Evolutionary conservation across 2,888 invertebrate species (phyloP).

Genomic region (Heliconius hortense): DNA sequence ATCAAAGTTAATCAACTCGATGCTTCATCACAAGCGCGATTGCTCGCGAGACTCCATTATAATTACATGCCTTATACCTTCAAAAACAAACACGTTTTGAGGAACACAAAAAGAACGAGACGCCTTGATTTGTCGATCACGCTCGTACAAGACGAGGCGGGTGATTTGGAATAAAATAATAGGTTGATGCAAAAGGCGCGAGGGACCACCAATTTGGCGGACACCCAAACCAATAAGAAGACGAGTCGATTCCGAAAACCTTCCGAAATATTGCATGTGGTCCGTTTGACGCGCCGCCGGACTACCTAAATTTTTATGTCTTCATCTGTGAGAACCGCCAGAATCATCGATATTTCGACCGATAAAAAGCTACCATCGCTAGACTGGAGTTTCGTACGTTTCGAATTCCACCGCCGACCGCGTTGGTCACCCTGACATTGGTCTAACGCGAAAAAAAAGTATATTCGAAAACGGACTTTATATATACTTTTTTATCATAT

Average conservation of each 20-base stretch:
- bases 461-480: conserved; percentile 65
- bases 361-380: conserved; percentile 58
- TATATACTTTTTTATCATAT: conserved; percentile 60
- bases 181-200: conserved; percentile 74
- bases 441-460: conserved; percentile 66
- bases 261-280: conserved; percentile 75
- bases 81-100: conserved; percentile 77
- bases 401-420: conserved; percentile 65
- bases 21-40: conserved; percentile 57
- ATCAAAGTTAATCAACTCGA: conserved; percentile 62
- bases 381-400: conserved; percentile 59
- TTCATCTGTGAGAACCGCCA: conserved; percentile 75
- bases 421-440: conserved; percentile 75
- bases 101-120: conserved; percentile 56
- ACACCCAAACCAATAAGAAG: conserved; percentile 61
- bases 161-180: conserved; percentile 70
- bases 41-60: conserved; percentile 68
- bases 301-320: conserved; percentile 77
- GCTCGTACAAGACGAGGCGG: conserved; percentile 65
- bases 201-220: conserved; percentile 77
- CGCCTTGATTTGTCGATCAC: conserved; percentile 74
- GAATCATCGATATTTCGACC: conserved; percentile 57
- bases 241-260: conserved; percentile 60
- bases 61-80: conserved; percentile 70
- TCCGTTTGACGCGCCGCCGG: conserved; percentile 74